Conservation (phyloP, 2,797 vertebrate species). For the Melanotaenia nigrans region DNA sequence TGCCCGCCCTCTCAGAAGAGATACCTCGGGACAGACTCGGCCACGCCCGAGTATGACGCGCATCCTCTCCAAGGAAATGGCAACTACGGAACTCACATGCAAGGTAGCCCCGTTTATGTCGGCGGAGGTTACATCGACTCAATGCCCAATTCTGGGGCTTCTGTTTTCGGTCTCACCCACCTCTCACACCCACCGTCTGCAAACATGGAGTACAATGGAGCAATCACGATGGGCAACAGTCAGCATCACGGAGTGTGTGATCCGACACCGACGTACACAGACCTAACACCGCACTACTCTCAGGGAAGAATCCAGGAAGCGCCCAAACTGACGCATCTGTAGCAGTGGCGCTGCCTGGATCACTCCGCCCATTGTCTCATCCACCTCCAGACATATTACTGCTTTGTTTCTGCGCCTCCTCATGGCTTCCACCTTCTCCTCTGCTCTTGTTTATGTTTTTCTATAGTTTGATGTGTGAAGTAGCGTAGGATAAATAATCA, state of each 20-base stretch:
- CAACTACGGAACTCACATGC: conserved; percentile 94
- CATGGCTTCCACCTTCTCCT: conserved; percentile 68
- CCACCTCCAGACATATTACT: conserved; percentile 74
- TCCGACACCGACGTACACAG: conserved; percentile 94
- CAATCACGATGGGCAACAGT: conserved; percentile 92
- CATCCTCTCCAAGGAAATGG: conserved; percentile 93
- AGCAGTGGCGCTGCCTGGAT: conserved; percentile 80
- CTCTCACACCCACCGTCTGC: conserved; percentile 90
- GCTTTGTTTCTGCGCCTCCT: conserved; percentile 77
- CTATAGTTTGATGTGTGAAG: conserved; percentile 92
- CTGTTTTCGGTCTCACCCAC: conserved; percentile 95
- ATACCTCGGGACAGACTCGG: conserved; percentile 89
- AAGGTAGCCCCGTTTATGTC: conserved; percentile 95
- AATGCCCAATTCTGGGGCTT: conserved; percentile 90
- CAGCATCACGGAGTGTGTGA: conserved; percentile 95
- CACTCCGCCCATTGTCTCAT: conserved; percentile 80
- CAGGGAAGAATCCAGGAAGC: conserved; percentile 99
- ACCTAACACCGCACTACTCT: conserved; percentile 97
- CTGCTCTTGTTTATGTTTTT: conserved; percentile 68
- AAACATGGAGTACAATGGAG: conserved; percentile 94
- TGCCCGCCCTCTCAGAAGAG: conserved; percentile 95
- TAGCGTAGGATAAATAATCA: conserved; percentile 87
- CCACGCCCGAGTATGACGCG: conserved; percentile 93
- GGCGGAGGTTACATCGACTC: conserved; percentile 95
- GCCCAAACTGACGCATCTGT: conserved; percentile 98